Evolutionary conservation across 2,797 vertebrate species (phyloP).

Genomic region (Sebastes vulpes): DNA sequence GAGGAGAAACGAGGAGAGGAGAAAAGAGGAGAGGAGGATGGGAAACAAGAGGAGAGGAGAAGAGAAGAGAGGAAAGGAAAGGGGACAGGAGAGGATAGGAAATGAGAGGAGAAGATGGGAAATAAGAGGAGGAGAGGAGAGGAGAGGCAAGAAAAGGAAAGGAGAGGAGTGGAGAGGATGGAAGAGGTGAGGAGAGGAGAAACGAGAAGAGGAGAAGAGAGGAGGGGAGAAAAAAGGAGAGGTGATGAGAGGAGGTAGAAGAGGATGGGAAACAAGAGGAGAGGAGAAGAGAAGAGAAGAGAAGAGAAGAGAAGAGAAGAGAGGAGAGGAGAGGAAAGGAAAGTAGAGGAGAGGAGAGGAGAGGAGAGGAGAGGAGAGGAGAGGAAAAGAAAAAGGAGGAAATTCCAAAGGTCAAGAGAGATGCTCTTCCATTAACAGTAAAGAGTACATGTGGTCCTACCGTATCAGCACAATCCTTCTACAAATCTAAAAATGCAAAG

Average conservation of each 20-base stretch:
- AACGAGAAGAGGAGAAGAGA: not conserved
- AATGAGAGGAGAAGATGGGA: not conserved
- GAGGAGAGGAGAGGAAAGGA: not conserved
- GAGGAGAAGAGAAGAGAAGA: not conserved
- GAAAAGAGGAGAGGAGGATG: not conserved
- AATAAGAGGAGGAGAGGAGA: fast-evolving
- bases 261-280: too few relatives aligned
- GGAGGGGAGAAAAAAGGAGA: not conserved
- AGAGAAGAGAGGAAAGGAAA: too few relatives aligned
- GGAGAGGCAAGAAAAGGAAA: too few relatives aligned
- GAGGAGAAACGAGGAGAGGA: not conserved
- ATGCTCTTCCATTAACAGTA: not conserved
- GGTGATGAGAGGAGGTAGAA: too few relatives aligned
- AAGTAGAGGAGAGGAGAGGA: not conserved
- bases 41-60: too few relatives aligned
- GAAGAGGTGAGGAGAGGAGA: too few relatives aligned
- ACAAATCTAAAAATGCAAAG: conserved; percentile 29
- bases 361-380: not conserved
- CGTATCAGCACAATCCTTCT: not conserved
- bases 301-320: not conserved
- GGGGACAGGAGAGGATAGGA: too few relatives aligned
- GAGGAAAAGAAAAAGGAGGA: not conserved
- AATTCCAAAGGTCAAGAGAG: not conserved
- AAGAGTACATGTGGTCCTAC: not conserved
- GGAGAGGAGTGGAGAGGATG: too few relatives aligned